phyloP scores from a whole-genome alignment of 2,113 vertebrate genomes.

The Platichthys flesus region DNA sequence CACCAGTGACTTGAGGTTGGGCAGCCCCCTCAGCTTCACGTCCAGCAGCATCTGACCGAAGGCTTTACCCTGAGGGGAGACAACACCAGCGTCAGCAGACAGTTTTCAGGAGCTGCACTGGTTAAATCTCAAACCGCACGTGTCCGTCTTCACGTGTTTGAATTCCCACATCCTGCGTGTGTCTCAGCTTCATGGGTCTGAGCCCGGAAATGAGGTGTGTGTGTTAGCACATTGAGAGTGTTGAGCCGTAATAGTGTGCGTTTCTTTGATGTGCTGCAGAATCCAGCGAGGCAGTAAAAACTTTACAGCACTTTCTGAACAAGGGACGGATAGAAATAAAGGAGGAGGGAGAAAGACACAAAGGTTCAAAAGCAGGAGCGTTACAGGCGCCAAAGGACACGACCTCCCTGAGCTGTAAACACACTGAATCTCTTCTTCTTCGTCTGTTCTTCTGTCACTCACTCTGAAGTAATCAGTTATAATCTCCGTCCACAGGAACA shows the following conservation, averaged over 20 bases:
- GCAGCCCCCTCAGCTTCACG: slow-evolving; percentile 85
- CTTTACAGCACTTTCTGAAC: slow-evolving; percentile 26
- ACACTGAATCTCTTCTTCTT: too few species aligned
- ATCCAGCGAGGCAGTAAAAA: slow-evolving; percentile 43
- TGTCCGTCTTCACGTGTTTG: background rate
- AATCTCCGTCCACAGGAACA: too few species aligned
- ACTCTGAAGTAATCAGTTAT: too few species aligned
- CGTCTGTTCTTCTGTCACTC: too few species aligned
- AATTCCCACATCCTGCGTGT: background rate
- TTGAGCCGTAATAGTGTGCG: slow-evolving; percentile 1
- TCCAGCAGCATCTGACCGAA: slow-evolving; percentile 91
- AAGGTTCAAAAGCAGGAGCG: background rate
- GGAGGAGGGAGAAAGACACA: background rate
- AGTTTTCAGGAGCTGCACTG: background rate
- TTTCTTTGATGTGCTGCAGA: slow-evolving; percentile 54
- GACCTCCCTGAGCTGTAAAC: too few species aligned
- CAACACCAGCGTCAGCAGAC: background rate
- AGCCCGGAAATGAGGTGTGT: background rate
- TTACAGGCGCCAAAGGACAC: too few species aligned
- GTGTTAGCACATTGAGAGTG: background rate
- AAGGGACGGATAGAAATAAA: slow-evolving; percentile 4
- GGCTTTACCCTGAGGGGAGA: slow-evolving; percentile 84
- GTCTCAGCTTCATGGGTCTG: background rate
- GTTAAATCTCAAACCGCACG: background rate
- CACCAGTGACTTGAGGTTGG: slow-evolving; percentile 88